Conservation (phyloP, 1,140 invertebrate genomes). For the Asobara japonica region DNA sequence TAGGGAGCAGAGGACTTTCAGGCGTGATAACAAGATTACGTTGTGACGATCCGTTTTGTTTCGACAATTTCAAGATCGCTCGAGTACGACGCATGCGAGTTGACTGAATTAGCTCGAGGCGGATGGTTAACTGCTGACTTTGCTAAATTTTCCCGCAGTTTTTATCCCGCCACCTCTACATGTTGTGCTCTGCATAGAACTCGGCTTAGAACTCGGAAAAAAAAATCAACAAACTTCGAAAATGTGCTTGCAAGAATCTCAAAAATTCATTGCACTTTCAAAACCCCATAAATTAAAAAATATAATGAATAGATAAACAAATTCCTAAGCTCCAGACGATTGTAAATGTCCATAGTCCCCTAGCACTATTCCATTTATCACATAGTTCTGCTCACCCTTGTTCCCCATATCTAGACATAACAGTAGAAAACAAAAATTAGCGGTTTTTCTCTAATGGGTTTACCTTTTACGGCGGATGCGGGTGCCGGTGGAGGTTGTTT, state of each 20-base stretch:
- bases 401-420: too few species aligned
- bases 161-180: not conserved
- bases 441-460: not conserved
- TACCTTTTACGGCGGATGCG: not conserved
- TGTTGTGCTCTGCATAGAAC: not conserved
- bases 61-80: slow-evolving; percentile 2
- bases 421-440: too few species aligned
- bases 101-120: slow-evolving; percentile 29
- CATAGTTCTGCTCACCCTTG: too few species aligned
- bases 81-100: not conserved
- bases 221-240: too few species aligned
- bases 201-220: too few species aligned
- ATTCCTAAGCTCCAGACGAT: too few species aligned
- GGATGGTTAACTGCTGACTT: not conserved
- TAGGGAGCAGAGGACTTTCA: not conserved
- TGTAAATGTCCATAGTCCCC: too few species aligned
- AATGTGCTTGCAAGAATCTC: too few species aligned
- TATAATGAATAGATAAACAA: too few species aligned
- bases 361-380: too few species aligned
- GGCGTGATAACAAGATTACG: slow-evolving; percentile 23
- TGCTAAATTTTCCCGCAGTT: not conserved
- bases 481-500: slow-evolving; percentile 3
- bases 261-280: too few species aligned
- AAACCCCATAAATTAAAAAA: too few species aligned
- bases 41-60: not conserved